Evolutionary conservation across 2,797 vertebrate genomes (phyloP).

Genomic region (Danio albolineatus): DNA sequence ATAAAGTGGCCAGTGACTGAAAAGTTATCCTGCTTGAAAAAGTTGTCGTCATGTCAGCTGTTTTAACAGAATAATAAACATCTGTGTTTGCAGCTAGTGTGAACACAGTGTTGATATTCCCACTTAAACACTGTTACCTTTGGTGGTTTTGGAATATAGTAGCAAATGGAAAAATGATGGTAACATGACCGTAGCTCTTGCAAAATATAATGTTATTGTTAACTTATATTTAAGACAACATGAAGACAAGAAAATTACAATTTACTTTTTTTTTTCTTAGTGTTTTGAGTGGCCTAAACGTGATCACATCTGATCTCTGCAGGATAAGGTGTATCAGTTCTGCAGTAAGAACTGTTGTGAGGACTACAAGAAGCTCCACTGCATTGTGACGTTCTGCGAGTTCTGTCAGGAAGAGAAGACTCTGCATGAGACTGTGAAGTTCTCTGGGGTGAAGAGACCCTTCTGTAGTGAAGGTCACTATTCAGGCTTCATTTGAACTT

Average conservation of each 20-base stretch:
- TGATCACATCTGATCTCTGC: constrained; percentile 42
- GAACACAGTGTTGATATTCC: too few species aligned
- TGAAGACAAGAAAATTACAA: background rate
- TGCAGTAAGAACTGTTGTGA: constrained; percentile 95
- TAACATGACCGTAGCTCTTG: background rate
- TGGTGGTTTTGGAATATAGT: too few species aligned
- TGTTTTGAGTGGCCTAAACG: background rate
- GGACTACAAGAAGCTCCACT: constrained; percentile 98
- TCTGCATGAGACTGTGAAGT: constrained; percentile 93
- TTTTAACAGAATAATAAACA: too few species aligned
- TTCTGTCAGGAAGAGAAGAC: constrained; percentile 99
- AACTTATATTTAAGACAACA: background rate
- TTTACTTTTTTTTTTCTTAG: background rate
- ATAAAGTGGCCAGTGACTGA: too few species aligned
- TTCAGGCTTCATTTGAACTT: background rate
- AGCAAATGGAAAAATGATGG: too few species aligned
- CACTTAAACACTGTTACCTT: too few species aligned
- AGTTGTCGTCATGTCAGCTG: too few species aligned
- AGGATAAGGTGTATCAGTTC: constrained; percentile 98
- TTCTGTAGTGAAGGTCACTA: constrained; percentile 96
- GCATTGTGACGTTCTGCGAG: constrained; percentile 97
- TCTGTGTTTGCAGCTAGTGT: too few species aligned
- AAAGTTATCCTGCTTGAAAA: too few species aligned
- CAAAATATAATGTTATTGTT: background rate
- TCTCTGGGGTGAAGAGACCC: constrained; percentile 94